Percentiles rank a stretch among this genome's conserved stretches.
Conservation (phyloP, 2,113 vertebrate genomes). For the Balaeniceps rex region DNA sequence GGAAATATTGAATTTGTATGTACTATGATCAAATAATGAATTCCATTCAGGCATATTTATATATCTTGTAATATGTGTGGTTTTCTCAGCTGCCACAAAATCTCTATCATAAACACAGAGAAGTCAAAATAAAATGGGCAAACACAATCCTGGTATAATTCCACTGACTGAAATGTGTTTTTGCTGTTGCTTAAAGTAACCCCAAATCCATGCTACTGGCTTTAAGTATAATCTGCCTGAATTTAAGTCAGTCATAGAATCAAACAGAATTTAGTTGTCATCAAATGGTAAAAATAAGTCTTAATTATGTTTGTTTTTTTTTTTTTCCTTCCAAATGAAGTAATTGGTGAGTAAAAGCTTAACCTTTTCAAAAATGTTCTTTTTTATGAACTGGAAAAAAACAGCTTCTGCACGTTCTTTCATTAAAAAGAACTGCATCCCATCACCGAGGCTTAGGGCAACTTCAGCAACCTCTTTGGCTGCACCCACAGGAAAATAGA, state of each 20-base stretch:
- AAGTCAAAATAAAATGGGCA: not conserved
- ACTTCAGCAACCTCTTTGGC: not conserved
- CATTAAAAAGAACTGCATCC: not conserved
- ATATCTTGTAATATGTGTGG: not conserved
- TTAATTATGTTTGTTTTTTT: not conserved
- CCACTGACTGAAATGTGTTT: not conserved
- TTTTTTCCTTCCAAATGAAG: not conserved
- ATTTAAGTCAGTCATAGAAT: not conserved
- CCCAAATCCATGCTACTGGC: not conserved
- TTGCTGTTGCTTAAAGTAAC: not conserved
- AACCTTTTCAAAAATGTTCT: not conserved
- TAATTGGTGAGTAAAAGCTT: not conserved
- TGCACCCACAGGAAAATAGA: not conserved
- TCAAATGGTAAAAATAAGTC: not conserved
- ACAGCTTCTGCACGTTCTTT: not conserved
- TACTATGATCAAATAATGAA: not conserved
- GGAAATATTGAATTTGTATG: not conserved
- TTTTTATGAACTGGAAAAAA: not conserved
- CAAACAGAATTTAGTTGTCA: not conserved
- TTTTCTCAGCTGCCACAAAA: slow-evolving; percentile 17
- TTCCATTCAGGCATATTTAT: not conserved
- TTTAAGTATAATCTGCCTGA: not conserved
- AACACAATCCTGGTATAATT: not conserved
- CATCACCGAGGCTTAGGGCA: not conserved
- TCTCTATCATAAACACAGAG: not conserved